Conservation (phyloP, 2,113 vertebrate species). For the Bos indicus region DNA sequence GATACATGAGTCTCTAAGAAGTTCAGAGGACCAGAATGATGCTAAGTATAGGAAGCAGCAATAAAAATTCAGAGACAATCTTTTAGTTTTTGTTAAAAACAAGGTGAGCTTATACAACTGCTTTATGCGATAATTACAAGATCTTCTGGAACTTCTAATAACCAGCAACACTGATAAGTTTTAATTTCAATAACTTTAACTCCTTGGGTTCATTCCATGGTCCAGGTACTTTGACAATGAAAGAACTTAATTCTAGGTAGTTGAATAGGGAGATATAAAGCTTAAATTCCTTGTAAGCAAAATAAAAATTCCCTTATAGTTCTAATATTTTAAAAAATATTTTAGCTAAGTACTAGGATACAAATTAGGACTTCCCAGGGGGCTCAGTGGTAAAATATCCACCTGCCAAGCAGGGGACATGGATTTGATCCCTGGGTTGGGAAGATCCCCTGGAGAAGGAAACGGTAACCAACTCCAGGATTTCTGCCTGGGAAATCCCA, state of each 20-base stretch:
- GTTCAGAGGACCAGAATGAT: neutral
- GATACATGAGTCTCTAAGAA: neutral
- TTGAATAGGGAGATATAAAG: neutral
- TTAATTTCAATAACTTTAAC: slow-evolving; percentile 29
- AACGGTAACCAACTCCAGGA: neutral
- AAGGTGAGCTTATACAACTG: slow-evolving; percentile 3
- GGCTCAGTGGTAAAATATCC: too few species aligned
- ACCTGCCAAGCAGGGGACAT: too few species aligned
- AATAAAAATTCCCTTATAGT: neutral
- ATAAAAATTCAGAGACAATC: neutral
- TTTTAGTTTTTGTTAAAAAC: slow-evolving; percentile 23
- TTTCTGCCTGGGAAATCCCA: neutral
- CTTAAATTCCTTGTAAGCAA: neutral
- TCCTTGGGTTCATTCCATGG: neutral
- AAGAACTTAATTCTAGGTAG: neutral
- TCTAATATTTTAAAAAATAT: slow-evolving; percentile 20
- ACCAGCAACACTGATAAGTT: neutral
- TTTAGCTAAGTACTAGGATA: neutral
- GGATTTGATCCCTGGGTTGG: too few species aligned
- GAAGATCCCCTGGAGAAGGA: neutral
- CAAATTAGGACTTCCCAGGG: neutral
- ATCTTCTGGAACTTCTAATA: neutral
- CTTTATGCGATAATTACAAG: neutral
- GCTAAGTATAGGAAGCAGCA: neutral
- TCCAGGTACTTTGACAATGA: neutral